phyloP scores from a whole-genome alignment of 2,113 vertebrate species.

The Xyrauchen texanus region DNA sequence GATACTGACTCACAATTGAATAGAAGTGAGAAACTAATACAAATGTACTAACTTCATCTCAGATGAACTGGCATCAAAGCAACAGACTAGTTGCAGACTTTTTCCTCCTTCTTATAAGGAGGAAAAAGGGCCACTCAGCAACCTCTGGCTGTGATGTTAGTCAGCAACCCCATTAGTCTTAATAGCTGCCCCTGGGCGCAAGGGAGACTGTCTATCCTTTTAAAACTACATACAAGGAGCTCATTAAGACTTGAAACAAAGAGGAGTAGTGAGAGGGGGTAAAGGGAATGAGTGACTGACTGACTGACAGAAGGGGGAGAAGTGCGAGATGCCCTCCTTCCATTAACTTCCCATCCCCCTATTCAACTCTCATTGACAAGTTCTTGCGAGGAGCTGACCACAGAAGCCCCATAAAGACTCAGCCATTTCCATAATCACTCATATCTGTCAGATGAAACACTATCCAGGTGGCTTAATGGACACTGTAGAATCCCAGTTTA shows the following conservation, averaged over 20 bases:
- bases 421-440: slow-evolving; percentile 63
- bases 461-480: slow-evolving; percentile 77
- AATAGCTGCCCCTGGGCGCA: slow-evolving; percentile 70
- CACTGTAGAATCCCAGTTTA: slow-evolving; percentile 70
- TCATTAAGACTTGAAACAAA: slow-evolving; percentile 80
- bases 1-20: neutral
- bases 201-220: slow-evolving; percentile 68
- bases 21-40: neutral
- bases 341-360: slow-evolving; percentile 37
- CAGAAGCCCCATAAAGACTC: slow-evolving; percentile 67
- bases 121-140: slow-evolving; percentile 57
- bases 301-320: slow-evolving; percentile 37
- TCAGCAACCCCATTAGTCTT: slow-evolving; percentile 73
- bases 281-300: slow-evolving; percentile 48
- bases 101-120: slow-evolving; percentile 35
- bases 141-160: slow-evolving; percentile 69
- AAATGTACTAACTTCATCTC: neutral
- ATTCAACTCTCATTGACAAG: slow-evolving; percentile 31
- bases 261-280: slow-evolving; percentile 65
- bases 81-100: slow-evolving; percentile 2
- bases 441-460: slow-evolving; percentile 76
- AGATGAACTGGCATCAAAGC: neutral
- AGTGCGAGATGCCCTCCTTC: slow-evolving; percentile 53
- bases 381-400: slow-evolving; percentile 60
- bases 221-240: slow-evolving; percentile 74